A percentile compares a stretch with the other conserved stretches of the same genome.
Conservation (phyloP, 2,113 vertebrate genomes). For the Physeter macrocephalus region DNA sequence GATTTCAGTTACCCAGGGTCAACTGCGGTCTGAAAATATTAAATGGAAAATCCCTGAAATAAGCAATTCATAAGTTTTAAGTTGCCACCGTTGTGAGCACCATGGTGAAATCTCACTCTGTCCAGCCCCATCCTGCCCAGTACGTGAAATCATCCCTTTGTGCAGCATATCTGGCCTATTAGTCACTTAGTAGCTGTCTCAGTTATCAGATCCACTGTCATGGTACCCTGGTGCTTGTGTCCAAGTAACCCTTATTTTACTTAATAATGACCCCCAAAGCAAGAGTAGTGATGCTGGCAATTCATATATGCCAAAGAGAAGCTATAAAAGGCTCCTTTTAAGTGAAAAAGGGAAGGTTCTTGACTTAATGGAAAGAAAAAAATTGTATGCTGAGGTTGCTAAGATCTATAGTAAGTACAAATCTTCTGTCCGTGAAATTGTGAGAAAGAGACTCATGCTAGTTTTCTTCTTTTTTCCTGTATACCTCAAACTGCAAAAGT, state of each 20-base stretch:
- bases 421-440: neutral
- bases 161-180: neutral
- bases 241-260: neutral
- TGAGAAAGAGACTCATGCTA: neutral
- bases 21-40: neutral
- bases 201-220: neutral
- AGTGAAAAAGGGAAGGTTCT: neutral
- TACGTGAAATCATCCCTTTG: neutral
- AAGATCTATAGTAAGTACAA: neutral
- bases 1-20: neutral
- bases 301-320: neutral
- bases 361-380: neutral
- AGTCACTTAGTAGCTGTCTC: too few species aligned
- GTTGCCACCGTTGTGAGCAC: neutral
- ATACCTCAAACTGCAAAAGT: neutral
- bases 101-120: neutral
- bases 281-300: neutral
- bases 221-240: neutral
- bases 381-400: neutral
- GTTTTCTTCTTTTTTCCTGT: neutral
- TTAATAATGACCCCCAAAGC: neutral
- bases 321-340: neutral
- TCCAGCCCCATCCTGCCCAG: neutral
- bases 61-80: neutral
- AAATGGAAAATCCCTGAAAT: neutral